These are phyloP conservation scores for Cotesia congregata DNA, from an alignment of 2,888 invertebrate genomes.

Conservation along the genomic window DNA sequence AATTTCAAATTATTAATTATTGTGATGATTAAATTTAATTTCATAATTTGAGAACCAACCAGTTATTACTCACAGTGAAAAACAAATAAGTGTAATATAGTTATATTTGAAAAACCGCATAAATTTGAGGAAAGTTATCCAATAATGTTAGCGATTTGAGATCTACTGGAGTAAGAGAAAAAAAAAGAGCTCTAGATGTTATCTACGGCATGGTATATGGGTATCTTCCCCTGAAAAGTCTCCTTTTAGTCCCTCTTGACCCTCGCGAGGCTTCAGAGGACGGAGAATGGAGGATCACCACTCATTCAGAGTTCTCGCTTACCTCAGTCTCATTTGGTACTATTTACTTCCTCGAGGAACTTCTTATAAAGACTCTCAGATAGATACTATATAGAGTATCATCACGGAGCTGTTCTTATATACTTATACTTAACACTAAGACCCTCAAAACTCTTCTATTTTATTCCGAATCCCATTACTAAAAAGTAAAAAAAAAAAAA, in stretches of 20 bases:
- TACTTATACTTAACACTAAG: slow-evolving; percentile 38
- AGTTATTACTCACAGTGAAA: too few species aligned
- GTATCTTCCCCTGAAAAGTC: too few species aligned
- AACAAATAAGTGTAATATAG: too few species aligned
- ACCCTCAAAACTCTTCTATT: slow-evolving; percentile 54
- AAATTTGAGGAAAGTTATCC: too few species aligned
- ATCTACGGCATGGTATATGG: too few species aligned
- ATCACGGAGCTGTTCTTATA: slow-evolving; percentile 30
- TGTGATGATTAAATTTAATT: too few species aligned
- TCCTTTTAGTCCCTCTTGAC: slow-evolving; percentile 39
- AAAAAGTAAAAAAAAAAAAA: slow-evolving; percentile 68
- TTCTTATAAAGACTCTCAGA: slow-evolving; percentile 30
- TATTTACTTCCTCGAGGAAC: slow-evolving; percentile 39
- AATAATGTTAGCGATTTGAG: too few species aligned
- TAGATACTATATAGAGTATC: slow-evolving; percentile 34
- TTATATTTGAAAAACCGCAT: too few species aligned
- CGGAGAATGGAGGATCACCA: background rate
- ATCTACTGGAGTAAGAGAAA: too few species aligned
- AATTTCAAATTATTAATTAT: too few species aligned
- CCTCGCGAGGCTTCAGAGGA: slow-evolving; percentile 30
- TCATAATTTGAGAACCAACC: too few species aligned
- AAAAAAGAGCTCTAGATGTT: too few species aligned
- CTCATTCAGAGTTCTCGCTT: slow-evolving; percentile 36
- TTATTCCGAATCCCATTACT: slow-evolving; percentile 67
- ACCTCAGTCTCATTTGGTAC: slow-evolving; percentile 35